phyloP scores from a whole-genome alignment of 2,888 invertebrate genomes.

The Pterobdella sp. region DNA sequence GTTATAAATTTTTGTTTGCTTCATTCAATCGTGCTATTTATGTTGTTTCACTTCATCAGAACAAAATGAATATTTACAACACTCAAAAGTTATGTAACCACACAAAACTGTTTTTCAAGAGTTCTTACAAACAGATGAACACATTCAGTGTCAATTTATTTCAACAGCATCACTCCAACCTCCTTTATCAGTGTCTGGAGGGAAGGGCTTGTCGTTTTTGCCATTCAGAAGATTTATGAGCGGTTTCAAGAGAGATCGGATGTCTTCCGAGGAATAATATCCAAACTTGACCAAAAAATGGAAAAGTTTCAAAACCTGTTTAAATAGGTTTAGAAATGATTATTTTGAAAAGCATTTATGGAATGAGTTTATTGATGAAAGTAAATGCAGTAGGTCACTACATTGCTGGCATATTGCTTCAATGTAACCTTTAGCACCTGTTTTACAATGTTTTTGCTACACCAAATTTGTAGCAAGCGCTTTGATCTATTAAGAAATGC shows the following conservation, averaged over 20 bases:
- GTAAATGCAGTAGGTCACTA: not conserved
- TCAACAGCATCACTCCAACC: constrained; percentile 25
- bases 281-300: constrained; percentile 41
- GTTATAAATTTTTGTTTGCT: no score
- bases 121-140: no score
- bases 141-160: not conserved
- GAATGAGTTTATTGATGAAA: not conserved
- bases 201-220: constrained; percentile 40
- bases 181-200: constrained; percentile 38
- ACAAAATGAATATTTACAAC: no score
- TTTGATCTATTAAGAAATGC: not conserved
- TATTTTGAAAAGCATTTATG: not conserved
- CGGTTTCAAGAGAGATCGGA: constrained; percentile 40
- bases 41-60: no score
- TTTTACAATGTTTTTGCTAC: no score
- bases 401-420: no score
- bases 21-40: no score
- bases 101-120: no score
- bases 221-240: constrained; percentile 42
- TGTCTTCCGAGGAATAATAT: constrained; percentile 42
- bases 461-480: no score
- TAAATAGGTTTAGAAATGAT: not conserved
- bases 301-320: constrained; percentile 40
- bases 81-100: not conserved
- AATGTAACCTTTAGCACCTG: no score